Evolutionary conservation across 2,797 vertebrate genomes (phyloP), one percentile per base, ranked within the genome.

Genomic region (Tinamus major): DNA sequence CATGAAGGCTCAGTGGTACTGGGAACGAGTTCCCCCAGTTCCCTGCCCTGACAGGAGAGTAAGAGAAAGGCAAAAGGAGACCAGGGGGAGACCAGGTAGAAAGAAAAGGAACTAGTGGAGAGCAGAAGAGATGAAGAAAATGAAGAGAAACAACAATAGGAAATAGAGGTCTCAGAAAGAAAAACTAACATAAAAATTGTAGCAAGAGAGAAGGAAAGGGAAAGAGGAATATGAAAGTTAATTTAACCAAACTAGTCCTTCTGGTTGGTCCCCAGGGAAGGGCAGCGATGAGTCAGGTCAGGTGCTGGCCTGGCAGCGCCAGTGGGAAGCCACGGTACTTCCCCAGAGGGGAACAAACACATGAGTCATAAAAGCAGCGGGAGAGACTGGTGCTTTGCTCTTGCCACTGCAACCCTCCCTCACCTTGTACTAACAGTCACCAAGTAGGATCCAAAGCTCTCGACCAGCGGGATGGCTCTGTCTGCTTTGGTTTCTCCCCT

Each of bases 11-110:
- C 16, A 10, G 31, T 1, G 0, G 13, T 35, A 37, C n/a, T 46
- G 42, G 31, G 26, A 35, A 17, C n/a, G 2, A 3, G 58, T 42
- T 26, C 55, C 1, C 0, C n/a, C 0, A 0, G 42, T 63, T 6
- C 5, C 33, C 8, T 61, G 63, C 51, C 41, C 51, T 24, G 24
- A 31, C 41, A 62, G 49, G 24, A 86, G 15, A 62, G 8, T 51
- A 72, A 72, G 49, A 64, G 85, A 85, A 76, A 87, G 29, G 46
- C 79, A 86, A 93, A 94, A 80, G 51, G 65, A 82, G 80, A 80
- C 8, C 13, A 37, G 41, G 55, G n/a, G 37, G 53, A 24, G 23
- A 24, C 23, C 48, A 49, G 21, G 48, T 19, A 58, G 61, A 84
- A 89, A 71, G 77, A 59, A 78, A 58, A 35, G 42, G 29, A 63